These are phyloP conservation scores for Labrus mixtus DNA, from an alignment of 2,113 vertebrate genomes.

Conservation along the genomic window DNA sequence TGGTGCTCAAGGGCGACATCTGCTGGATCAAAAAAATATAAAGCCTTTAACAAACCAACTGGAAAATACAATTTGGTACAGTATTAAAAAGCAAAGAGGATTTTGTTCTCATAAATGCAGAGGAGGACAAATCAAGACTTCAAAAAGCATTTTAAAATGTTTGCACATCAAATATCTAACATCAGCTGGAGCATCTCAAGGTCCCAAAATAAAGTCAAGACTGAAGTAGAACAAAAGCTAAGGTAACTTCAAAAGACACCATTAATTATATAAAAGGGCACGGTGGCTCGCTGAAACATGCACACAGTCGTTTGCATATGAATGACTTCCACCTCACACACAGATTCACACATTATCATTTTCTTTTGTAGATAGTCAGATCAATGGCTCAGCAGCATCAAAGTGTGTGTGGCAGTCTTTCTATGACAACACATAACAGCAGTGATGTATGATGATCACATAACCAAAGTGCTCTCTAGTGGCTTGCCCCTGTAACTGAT, in stretches of 20 bases:
- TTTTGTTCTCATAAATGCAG: background rate
- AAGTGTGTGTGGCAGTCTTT: background rate
- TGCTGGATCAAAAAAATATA: no score
- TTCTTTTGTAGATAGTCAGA: background rate
- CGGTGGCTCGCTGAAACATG: background rate
- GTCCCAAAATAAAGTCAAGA: background rate
- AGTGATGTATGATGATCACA: background rate
- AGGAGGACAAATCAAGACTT: background rate
- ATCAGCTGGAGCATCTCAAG: background rate
- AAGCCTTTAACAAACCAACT: no score
- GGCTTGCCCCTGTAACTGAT: slow-evolving; percentile 20
- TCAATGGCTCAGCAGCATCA: background rate
- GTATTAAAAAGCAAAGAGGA: background rate
- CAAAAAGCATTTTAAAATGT: background rate
- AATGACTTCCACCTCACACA: background rate
- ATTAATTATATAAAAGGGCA: background rate
- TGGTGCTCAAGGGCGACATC: no score
- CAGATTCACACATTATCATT: background rate
- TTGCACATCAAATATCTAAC: background rate
- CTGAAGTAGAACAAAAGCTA: background rate
- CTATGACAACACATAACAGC: slow-evolving; percentile 19
- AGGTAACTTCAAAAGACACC: background rate
- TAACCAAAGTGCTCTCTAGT: slow-evolving; percentile 47
- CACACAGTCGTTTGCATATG: background rate
- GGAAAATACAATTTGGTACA: background rate